Evolutionary conservation across 2,888 invertebrate species (phyloP).

Genomic region (Neria commutata): DNA sequence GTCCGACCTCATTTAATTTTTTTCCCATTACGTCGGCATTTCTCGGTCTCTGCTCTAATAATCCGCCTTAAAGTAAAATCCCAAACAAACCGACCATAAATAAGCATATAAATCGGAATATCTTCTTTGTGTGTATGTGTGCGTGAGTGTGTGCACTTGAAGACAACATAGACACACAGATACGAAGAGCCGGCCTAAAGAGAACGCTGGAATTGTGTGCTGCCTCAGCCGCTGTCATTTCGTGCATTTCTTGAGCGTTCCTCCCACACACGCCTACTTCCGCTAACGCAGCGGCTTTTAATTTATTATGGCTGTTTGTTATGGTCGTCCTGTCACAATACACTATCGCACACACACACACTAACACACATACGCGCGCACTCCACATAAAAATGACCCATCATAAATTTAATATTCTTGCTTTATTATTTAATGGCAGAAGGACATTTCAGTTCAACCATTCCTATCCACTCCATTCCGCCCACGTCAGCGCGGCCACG

Average conservation of each 20-base stretch:
- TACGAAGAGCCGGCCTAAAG: too few relatives aligned
- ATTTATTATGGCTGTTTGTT: constrained; percentile 59
- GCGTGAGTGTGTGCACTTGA: too few relatives aligned
- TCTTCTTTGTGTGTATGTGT: too few relatives aligned
- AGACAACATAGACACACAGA: too few relatives aligned
- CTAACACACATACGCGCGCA: too few relatives aligned
- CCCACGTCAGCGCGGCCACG: too few relatives aligned
- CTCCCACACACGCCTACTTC: too few relatives aligned
- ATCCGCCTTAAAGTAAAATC: neutral
- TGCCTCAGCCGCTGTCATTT: neutral
- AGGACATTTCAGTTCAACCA: constrained; percentile 26
- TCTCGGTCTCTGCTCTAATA: neutral
- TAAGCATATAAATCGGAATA: neutral
- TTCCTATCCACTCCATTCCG: too few relatives aligned
- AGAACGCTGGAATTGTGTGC: too few relatives aligned
- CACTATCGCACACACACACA: too few relatives aligned
- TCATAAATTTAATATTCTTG: constrained; percentile 55
- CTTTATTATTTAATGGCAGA: constrained; percentile 54
- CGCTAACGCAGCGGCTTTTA: constrained; percentile 46
- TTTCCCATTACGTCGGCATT: neutral
- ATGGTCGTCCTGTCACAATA: constrained; percentile 54
- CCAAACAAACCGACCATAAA: neutral
- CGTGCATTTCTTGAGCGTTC: too few relatives aligned
- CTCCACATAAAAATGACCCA: constrained; percentile 50
- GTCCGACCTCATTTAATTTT: neutral